Evolutionary conservation across 2,888 invertebrate species (phyloP).

Genomic region (Ernsta delagoae): DNA sequence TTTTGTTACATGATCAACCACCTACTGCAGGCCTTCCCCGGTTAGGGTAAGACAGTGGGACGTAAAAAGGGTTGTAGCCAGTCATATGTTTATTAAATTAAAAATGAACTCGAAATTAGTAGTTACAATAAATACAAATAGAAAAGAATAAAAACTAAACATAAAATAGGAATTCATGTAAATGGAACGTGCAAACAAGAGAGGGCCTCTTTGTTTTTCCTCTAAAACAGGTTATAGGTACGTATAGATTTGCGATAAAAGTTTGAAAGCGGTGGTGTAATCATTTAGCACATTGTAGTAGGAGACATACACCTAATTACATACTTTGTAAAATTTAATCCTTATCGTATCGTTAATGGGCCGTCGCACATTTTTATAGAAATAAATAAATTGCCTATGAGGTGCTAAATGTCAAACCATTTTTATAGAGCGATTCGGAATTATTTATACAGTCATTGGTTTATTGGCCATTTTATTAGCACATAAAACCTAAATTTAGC

Average conservation of each 20-base stretch:
- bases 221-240: neutral
- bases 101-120: too few relatives aligned
- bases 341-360: conserved; percentile 34
- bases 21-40: too few relatives aligned
- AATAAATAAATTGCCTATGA: conserved; percentile 26
- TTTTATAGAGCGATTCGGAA: conserved; percentile 27
- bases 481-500: conserved; percentile 34
- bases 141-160: too few relatives aligned
- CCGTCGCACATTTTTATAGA: conserved; percentile 23
- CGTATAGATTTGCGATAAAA: neutral
- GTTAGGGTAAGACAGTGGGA: too few relatives aligned
- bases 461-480: conserved; percentile 23
- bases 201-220: neutral
- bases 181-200: too few relatives aligned
- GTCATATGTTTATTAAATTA: too few relatives aligned
- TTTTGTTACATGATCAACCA: too few relatives aligned
- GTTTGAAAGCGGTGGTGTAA: conserved; percentile 29
- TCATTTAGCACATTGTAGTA: conserved; percentile 36
- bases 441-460: conserved; percentile 28
- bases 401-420: conserved; percentile 34
- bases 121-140: too few relatives aligned
- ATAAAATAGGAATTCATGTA: too few relatives aligned
- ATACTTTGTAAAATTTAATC: conserved; percentile 42
- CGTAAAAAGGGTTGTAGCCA: too few relatives aligned
- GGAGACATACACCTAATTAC: conserved; percentile 25